phyloP scores from a whole-genome alignment of 2,888 invertebrate species.

The Tanytarsus gracilentus region DNA sequence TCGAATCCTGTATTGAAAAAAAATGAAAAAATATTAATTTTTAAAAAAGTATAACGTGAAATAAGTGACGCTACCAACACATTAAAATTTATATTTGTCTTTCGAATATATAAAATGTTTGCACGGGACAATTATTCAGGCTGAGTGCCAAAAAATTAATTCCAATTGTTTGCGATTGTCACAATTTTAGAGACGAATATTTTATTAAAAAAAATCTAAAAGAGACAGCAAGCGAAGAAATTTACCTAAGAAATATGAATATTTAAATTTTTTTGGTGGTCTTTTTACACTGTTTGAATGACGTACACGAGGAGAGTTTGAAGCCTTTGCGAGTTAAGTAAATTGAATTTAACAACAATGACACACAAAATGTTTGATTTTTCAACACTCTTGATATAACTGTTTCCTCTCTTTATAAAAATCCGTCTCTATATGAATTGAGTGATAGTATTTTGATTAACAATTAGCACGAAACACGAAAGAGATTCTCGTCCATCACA shows the following conservation, averaged over 20 bases:
- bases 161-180: slow-evolving; percentile 20
- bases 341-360: no score
- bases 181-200: slow-evolving; percentile 1
- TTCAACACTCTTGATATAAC: slow-evolving; percentile 3
- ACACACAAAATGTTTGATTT: no score
- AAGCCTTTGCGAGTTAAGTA: no score
- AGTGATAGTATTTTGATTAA: slow-evolving; percentile 26
- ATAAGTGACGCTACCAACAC: neutral
- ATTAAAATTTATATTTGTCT: slow-evolving; percentile 1
- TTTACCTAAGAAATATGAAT: slow-evolving; percentile 21
- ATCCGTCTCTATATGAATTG: neutral
- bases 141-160: slow-evolving; percentile 22
- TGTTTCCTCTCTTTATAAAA: neutral
- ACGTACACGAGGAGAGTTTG: no score
- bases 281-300: no score
- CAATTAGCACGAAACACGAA: slow-evolving; percentile 20
- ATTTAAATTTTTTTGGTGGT: neutral
- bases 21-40: neutral
- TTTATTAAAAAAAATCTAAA: neutral
- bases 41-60: neutral
- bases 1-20: neutral
- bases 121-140: slow-evolving; percentile 18
- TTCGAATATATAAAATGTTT: no score
- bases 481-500: neutral
- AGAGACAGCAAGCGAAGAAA: no score